Percentiles rank a stretch among this genome's conserved stretches.
phyloP scores from a whole-genome alignment of 1,140 invertebrate species.

The Periplaneta americana region DNA sequence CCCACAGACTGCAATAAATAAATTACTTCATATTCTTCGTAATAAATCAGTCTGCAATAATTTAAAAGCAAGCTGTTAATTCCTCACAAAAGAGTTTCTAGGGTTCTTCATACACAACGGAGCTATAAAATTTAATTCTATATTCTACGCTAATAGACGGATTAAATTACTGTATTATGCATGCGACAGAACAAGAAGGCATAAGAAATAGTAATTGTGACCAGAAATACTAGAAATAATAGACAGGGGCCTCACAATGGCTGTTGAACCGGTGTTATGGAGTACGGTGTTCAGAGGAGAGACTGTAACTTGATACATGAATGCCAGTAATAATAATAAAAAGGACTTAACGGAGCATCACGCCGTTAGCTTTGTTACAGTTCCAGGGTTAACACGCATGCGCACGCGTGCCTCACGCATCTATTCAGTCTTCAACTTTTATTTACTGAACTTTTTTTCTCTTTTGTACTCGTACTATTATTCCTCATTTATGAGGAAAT shows the following conservation, averaged over 20 bases:
- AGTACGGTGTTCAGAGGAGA: too few species aligned
- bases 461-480: too few species aligned
- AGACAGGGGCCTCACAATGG: too few species aligned
- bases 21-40: neutral
- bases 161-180: neutral
- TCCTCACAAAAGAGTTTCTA: neutral
- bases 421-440: neutral
- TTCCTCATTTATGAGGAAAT: too few species aligned
- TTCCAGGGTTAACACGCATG: neutral
- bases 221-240: neutral
- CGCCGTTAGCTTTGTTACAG: too few species aligned
- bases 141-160: neutral
- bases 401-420: neutral
- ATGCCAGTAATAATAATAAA: neutral
- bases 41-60: neutral
- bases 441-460: too few species aligned
- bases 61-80: neutral
- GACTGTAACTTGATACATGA: neutral
- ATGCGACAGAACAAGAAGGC: neutral
- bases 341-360: neutral
- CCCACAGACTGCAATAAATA: neutral
- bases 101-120: neutral
- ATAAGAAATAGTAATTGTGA: too few species aligned
- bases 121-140: neutral
- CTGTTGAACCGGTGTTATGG: neutral